Percentiles rank a stretch among this genome's conserved stretches.
Conservation (phyloP, 1,140 invertebrate species). For the Drosophila bocqueti region DNA sequence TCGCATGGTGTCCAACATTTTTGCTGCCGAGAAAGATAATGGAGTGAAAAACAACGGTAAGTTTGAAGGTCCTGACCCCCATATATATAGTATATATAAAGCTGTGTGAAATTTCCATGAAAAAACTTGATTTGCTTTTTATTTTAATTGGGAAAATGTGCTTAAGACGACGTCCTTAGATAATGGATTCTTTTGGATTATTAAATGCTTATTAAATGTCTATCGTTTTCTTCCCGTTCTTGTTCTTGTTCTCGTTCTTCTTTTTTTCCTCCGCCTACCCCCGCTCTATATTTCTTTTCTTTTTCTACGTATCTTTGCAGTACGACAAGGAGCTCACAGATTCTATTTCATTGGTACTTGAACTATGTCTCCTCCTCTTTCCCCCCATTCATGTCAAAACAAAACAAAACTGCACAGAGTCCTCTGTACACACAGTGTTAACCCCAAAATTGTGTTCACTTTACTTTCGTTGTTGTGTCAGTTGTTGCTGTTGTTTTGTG, state of each 20-base stretch:
- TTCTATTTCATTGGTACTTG: slow-evolving; percentile 85
- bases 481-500: slow-evolving; percentile 34
- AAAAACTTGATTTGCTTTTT: slow-evolving; percentile 22
- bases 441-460: slow-evolving; percentile 36
- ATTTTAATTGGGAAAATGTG: slow-evolving; percentile 18
- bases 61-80: not conserved
- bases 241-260: slow-evolving; percentile 35
- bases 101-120: slow-evolving; percentile 3
- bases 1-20: slow-evolving; percentile 84
- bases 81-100: not conserved
- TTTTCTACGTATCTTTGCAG: slow-evolving; percentile 81
- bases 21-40: slow-evolving; percentile 76
- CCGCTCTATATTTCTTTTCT: slow-evolving; percentile 60
- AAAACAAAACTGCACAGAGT: slow-evolving; percentile 16
- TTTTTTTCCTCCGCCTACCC: slow-evolving; percentile 28
- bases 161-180: slow-evolving; percentile 15
- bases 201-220: slow-evolving; percentile 48
- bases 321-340: slow-evolving; percentile 85
- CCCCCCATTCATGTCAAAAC: slow-evolving; percentile 27
- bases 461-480: slow-evolving; percentile 30
- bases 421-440: slow-evolving; percentile 4
- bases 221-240: slow-evolving; percentile 48
- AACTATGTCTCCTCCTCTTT: slow-evolving; percentile 35
- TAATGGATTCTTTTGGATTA: slow-evolving; percentile 12
- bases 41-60: slow-evolving; percentile 83